Conservation (phyloP, 2,113 vertebrate genomes). For the Oreochromis tanganicae region DNA sequence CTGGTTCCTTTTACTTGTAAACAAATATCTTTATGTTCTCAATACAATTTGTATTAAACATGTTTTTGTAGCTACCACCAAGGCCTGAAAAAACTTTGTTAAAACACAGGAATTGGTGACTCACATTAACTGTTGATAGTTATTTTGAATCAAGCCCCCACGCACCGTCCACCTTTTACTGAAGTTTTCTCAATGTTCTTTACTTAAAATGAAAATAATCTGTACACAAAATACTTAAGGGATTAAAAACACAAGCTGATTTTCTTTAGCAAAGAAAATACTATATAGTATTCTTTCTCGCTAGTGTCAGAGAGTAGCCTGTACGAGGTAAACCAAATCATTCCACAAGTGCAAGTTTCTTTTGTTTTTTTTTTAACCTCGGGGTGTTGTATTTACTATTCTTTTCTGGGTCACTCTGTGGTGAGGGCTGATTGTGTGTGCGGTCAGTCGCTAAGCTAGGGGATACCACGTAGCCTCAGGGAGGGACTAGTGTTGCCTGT, state of each 20-base stretch:
- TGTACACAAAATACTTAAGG: background rate
- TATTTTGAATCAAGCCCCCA: background rate
- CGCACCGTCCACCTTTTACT: background rate
- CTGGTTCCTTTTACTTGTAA: background rate
- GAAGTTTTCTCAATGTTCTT: background rate
- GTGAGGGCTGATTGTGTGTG: conserved; percentile 33
- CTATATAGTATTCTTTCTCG: background rate
- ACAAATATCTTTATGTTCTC: background rate
- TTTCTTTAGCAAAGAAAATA: background rate
- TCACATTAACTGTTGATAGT: background rate
- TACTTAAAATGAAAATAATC: background rate
- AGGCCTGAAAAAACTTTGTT: background rate
- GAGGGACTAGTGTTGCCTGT: background rate
- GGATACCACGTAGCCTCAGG: conserved; percentile 11
- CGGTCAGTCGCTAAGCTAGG: conserved; percentile 30
- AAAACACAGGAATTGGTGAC: background rate
- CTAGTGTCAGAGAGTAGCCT: background rate
- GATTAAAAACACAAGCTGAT: background rate
- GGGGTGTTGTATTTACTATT: conserved; percentile 31
- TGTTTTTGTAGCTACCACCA: background rate
- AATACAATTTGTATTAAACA: background rate
- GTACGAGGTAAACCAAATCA: conserved; percentile 38
- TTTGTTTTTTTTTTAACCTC: background rate
- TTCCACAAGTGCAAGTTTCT: background rate
- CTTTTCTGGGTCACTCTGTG: conserved; percentile 36